These are phyloP conservation scores for Agraylea sexmaculata DNA, from an alignment of 1,140 invertebrate species.

Conservation along the genomic window DNA sequence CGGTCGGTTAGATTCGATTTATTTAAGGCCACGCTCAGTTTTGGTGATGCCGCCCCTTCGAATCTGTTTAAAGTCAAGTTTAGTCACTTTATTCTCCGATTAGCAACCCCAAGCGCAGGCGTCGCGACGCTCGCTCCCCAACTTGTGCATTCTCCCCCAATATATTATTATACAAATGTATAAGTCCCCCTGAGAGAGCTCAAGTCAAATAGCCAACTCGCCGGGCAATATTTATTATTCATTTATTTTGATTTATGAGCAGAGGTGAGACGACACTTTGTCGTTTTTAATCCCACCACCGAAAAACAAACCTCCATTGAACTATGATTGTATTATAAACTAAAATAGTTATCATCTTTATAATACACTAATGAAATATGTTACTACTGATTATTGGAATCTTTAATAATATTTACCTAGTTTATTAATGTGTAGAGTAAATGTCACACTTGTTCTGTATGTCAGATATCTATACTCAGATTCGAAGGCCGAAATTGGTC, in stretches of 20 bases:
- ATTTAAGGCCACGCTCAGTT: too few species aligned
- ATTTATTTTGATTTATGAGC: slow-evolving; percentile 17
- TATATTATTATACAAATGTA: background rate
- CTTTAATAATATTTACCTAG: slow-evolving; percentile 4
- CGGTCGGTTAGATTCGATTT: too few species aligned
- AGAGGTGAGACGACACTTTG: slow-evolving; percentile 1
- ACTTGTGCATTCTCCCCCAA: too few species aligned
- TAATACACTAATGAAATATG: slow-evolving; percentile 2
- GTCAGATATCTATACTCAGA: too few species aligned
- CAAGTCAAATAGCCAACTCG: background rate
- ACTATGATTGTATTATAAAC: background rate
- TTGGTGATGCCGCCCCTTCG: too few species aligned
- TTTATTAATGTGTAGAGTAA: too few species aligned
- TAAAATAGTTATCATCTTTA: too few species aligned
- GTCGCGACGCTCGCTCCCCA: background rate
- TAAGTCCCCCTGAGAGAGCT: background rate
- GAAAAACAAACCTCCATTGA: slow-evolving; percentile 1
- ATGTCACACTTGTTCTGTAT: too few species aligned
- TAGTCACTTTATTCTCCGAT: slow-evolving; percentile 7
- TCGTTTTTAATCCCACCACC: slow-evolving; percentile 5
- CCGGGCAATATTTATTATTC: slow-evolving; percentile 15
- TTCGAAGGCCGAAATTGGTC: too few species aligned
- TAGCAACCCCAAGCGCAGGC: slow-evolving; percentile 4
- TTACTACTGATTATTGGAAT: slow-evolving; percentile 1
- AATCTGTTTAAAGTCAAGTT: slow-evolving; percentile 5